phyloP scores from a whole-genome alignment of 2,888 invertebrate species.

The Nematopogon swammerdamellus region DNA sequence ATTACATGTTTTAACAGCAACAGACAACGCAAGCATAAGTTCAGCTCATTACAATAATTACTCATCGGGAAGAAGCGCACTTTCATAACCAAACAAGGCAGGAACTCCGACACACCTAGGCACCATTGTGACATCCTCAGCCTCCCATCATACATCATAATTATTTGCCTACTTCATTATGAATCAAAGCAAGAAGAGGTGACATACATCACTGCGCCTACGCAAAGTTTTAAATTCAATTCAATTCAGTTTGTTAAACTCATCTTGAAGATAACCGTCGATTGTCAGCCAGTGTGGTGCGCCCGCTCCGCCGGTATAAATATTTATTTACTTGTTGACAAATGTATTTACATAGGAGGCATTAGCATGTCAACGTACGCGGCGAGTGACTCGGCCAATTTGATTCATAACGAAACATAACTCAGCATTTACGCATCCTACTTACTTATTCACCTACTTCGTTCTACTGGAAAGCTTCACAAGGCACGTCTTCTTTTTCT shows the following conservation, averaged over 20 bases:
- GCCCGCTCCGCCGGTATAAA: conserved; percentile 32
- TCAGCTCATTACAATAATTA: too few relatives aligned
- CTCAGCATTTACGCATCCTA: too few relatives aligned
- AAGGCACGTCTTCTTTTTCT: too few relatives aligned
- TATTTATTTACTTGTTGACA: conserved; percentile 55
- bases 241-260: background rate
- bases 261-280: background rate
- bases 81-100: background rate
- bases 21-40: too few relatives aligned
- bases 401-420: too few relatives aligned
- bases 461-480: too few relatives aligned
- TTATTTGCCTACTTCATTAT: background rate
- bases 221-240: background rate
- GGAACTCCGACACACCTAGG: background rate
- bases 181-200: background rate
- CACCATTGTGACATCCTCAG: background rate
- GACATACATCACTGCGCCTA: background rate
- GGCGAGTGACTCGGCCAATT: too few relatives aligned
- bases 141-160: background rate
- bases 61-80: background rate
- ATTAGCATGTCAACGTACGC: background rate
- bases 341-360: conserved; percentile 43
- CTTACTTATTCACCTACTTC: too few relatives aligned
- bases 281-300: background rate
- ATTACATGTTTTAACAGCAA: too few relatives aligned